Evolutionary conservation across 2,113 vertebrate genomes (phyloP).

Genomic region (Zeus faber): DNA sequence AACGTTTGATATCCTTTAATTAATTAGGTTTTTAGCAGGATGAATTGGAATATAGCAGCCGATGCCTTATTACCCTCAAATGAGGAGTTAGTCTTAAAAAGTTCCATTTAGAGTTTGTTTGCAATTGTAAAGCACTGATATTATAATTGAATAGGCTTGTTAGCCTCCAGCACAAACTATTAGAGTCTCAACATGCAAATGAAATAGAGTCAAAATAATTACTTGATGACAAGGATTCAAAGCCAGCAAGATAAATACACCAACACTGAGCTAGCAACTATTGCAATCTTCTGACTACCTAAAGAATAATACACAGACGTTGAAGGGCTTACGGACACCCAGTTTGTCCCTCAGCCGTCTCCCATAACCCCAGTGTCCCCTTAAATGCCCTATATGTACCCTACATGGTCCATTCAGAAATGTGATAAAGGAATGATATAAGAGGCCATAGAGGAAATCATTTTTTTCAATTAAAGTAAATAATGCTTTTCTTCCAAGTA

Average conservation of each 20-base stretch:
- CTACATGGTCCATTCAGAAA: slow-evolving; percentile 45
- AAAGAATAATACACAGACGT: not conserved
- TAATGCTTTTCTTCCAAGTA: slow-evolving; percentile 55
- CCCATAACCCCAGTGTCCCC: slow-evolving; percentile 23
- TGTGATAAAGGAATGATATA: slow-evolving; percentile 58
- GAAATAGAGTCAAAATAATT: slow-evolving; percentile 6
- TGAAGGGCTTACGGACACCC: slow-evolving; percentile 15
- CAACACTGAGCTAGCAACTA: slow-evolving; percentile 1
- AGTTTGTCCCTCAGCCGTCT: slow-evolving; percentile 23
- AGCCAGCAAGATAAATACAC: slow-evolving; percentile 2
- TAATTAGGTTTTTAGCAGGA: too few species aligned
- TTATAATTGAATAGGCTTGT: too few species aligned
- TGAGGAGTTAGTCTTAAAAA: too few species aligned
- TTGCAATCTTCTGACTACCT: slow-evolving; percentile 9
- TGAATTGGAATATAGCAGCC: not conserved
- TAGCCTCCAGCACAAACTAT: too few species aligned
- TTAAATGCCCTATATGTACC: too few species aligned
- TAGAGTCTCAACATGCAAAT: too few species aligned
- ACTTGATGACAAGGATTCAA: slow-evolving; percentile 16
- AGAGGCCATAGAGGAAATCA: slow-evolving; percentile 63
- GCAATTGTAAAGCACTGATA: not conserved
- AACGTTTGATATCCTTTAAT: slow-evolving; percentile 1
- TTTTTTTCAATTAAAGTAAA: slow-evolving; percentile 56
- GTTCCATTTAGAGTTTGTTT: not conserved
- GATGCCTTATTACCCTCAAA: too few species aligned